Conservation (phyloP, 2,797 vertebrate genomes). For the Acanthornis magna region DNA sequence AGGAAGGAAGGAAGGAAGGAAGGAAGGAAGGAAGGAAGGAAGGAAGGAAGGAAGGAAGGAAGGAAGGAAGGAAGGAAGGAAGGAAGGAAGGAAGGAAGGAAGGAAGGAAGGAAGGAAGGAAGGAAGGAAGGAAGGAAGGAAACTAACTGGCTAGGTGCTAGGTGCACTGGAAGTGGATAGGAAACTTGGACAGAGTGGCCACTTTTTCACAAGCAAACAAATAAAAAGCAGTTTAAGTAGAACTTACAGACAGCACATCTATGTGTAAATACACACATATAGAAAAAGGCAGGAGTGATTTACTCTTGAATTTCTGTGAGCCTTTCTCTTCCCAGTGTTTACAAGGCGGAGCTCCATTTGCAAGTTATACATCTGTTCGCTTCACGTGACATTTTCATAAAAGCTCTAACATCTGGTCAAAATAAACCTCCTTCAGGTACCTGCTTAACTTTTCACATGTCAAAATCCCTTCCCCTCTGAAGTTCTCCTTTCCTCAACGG, state of each 20-base stretch:
- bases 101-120: background rate
- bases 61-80: no score
- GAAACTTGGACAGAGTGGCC: background rate
- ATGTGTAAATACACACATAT: background rate
- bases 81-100: background rate
- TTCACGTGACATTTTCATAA: conserved; percentile 89
- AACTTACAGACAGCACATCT: background rate
- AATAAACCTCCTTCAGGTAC: conserved; percentile 91
- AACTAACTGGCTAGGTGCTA: background rate
- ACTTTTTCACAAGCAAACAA: background rate
- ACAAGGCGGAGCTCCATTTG: conserved; percentile 77
- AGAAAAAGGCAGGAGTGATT: conserved; percentile 5
- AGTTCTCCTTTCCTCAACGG: background rate
- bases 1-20: no score
- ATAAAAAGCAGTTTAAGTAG: background rate
- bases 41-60: no score
- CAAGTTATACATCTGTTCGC: conserved; percentile 89
- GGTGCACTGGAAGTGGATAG: background rate
- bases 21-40: background rate
- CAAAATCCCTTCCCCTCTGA: conserved; percentile 71
- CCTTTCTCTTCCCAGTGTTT: conserved; percentile 71
- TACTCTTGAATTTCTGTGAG: conserved; percentile 58
- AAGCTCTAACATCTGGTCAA: conserved; percentile 93
- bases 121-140: no score
- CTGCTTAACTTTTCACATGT: conserved; percentile 86